A percentile compares a stretch with the other conserved stretches of the same genome.
phyloP scores from a whole-genome alignment of 2,113 vertebrate genomes.

The Equus quagga region DNA sequence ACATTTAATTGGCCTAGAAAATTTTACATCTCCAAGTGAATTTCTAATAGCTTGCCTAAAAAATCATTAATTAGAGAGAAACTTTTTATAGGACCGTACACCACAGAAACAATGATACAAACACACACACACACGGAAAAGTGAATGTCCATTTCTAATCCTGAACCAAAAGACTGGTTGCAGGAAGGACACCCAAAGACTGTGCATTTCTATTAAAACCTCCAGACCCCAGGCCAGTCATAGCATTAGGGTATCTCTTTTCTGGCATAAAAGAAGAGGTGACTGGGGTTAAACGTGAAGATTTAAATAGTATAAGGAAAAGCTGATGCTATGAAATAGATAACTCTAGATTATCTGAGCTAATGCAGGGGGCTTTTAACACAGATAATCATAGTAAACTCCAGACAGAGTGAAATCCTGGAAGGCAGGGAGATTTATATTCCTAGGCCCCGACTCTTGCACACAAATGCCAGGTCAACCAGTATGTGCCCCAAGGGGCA shows the following conservation, averaged over 20 bases:
- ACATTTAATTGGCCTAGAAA: conserved; percentile 60
- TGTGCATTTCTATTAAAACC: background rate
- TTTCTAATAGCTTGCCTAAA: background rate
- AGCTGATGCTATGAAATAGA: background rate
- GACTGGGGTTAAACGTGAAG: background rate
- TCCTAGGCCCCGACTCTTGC: background rate
- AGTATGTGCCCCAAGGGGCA: background rate
- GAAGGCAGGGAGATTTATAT: background rate
- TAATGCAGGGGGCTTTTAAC: background rate
- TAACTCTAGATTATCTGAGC: background rate
- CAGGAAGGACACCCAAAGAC: background rate
- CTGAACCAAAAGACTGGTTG: background rate
- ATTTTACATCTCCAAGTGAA: background rate
- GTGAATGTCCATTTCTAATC: background rate
- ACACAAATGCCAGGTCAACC: background rate
- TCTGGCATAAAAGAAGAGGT: background rate
- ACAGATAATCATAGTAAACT: background rate
- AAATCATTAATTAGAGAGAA: conserved; percentile 39
- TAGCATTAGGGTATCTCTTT: background rate
- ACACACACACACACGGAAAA: background rate
- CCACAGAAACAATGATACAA: background rate
- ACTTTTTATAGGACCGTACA: conserved; percentile 20
- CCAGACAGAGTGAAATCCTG: background rate
- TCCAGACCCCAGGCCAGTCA: background rate
- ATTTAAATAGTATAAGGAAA: conserved; percentile 1